Conservation (phyloP, 2,113 vertebrate genomes). For the Eublepharis macularius region DNA sequence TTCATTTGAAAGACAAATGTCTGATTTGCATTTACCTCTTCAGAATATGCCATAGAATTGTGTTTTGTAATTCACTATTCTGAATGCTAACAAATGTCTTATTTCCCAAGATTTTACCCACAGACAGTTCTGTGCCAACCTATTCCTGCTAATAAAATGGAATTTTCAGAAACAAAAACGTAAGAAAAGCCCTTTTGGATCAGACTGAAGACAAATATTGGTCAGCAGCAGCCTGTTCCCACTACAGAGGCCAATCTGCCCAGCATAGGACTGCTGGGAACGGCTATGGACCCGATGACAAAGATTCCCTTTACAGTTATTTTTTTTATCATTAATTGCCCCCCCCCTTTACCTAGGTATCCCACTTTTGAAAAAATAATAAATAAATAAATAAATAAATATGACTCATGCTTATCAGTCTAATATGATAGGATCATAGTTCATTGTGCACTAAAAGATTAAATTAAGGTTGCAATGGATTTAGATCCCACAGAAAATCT, state of each 20-base stretch:
- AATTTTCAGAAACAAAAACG: background rate
- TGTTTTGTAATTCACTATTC: background rate
- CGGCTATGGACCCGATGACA: too few species aligned
- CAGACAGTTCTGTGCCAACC: background rate
- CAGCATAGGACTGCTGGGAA: too few species aligned
- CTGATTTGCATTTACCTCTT: constrained; percentile 25
- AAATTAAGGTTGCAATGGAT: too few species aligned
- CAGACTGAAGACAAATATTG: background rate
- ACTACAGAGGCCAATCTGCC: background rate
- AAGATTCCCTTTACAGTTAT: too few species aligned
- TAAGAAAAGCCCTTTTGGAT: background rate
- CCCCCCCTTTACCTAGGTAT: too few species aligned
- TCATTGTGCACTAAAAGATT: background rate
- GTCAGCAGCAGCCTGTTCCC: background rate
- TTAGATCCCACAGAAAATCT: too few species aligned
- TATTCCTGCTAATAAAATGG: background rate
- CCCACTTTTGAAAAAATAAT: too few species aligned
- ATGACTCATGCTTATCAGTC: background rate
- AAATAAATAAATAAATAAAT: background rate
- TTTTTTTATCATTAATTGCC: too few species aligned
- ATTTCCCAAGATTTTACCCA: constrained; percentile 9
- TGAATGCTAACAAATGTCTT: constrained; percentile 19
- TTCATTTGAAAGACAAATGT: constrained; percentile 43
- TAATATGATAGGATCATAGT: background rate
- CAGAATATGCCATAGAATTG: constrained; percentile 25